A percentile compares a stretch with the other conserved stretches of the same genome.
Evolutionary conservation across 2,797 vertebrate genomes (phyloP).

Genomic region (Sebastes wilsoni): DNA sequence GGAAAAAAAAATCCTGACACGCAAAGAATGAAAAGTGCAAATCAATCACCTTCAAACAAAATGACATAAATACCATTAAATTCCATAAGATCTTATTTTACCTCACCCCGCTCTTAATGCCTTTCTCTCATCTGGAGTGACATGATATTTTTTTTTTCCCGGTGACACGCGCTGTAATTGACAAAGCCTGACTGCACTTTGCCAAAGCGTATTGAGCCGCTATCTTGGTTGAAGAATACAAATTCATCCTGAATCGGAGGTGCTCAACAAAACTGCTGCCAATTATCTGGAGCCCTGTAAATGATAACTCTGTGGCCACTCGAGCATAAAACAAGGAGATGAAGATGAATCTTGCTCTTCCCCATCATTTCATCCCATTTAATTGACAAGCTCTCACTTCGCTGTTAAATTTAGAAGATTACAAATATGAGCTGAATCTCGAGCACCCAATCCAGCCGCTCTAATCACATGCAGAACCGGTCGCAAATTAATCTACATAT

Average conservation of each 20-base stretch:
- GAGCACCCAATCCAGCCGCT: slow-evolving; percentile 88
- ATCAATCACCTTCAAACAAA: slow-evolving; percentile 77
- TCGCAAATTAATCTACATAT: slow-evolving; percentile 96
- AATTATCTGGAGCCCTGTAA: slow-evolving; percentile 93
- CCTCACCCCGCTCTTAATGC: slow-evolving; percentile 69
- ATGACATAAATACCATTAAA: slow-evolving; percentile 79
- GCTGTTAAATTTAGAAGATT: slow-evolving; percentile 96
- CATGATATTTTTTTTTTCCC: slow-evolving; percentile 73
- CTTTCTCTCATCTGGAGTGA: slow-evolving; percentile 77
- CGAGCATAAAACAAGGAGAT: slow-evolving; percentile 98
- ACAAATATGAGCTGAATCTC: slow-evolving; percentile 94
- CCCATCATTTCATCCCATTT: slow-evolving; percentile 95
- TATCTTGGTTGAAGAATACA: slow-evolving; percentile 79
- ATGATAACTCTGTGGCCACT: slow-evolving; percentile 91
- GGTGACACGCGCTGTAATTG: slow-evolving; percentile 75
- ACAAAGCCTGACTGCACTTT: slow-evolving; percentile 79
- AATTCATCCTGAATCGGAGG: slow-evolving; percentile 88
- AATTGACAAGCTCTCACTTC: slow-evolving; percentile 96
- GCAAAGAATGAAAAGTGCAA: slow-evolving; percentile 62
- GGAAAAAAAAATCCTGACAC: slow-evolving; percentile 24
- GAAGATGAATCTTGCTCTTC: slow-evolving; percentile 96
- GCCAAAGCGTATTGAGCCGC: slow-evolving; percentile 75
- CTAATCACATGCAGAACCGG: slow-evolving; percentile 89
- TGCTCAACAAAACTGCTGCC: slow-evolving; percentile 89
- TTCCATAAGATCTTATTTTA: slow-evolving; percentile 80